Percentiles rank a stretch among this genome's conserved stretches.
These are phyloP conservation scores for Patella pellucida DNA, from an alignment of 2,888 invertebrate species.

Conservation along the genomic window DNA sequence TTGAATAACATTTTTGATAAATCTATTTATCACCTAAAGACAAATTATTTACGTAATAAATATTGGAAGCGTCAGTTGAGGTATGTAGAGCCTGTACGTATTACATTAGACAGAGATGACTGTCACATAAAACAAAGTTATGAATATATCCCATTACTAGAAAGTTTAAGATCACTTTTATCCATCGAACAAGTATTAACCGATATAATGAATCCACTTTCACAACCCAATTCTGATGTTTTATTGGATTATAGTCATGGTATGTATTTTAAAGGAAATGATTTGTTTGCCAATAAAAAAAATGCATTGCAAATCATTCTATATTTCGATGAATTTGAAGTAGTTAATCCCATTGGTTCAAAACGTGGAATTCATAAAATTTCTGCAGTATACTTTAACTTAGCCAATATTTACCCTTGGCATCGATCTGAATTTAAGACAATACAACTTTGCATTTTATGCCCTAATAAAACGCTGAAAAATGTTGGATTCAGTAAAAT, in stretches of 20 bases:
- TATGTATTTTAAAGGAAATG: neutral
- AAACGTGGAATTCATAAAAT: constrained; percentile 18
- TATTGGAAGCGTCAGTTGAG: neutral
- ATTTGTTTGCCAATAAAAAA: neutral
- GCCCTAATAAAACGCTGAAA: constrained; percentile 5
- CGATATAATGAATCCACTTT: neutral
- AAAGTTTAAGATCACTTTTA: neutral
- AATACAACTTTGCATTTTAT: constrained; percentile 7
- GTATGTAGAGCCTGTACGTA: neutral
- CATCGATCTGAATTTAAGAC: neutral
- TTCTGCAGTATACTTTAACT: constrained; percentile 18
- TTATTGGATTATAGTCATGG: neutral
- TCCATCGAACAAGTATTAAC: neutral
- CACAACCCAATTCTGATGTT: neutral
- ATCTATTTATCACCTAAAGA: neutral
- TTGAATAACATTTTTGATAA: neutral
- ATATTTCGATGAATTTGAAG: constrained; percentile 27
- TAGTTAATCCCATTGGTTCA: constrained; percentile 17
- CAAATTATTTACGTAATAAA: constrained; percentile 1
- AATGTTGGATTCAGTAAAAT: constrained; percentile 14
- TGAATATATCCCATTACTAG: neutral
- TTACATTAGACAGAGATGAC: neutral
- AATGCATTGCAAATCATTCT: constrained; percentile 12
- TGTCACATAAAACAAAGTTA: neutral
- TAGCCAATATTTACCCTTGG: constrained; percentile 15